Base-by-base conservation (phyloP, 2,888 invertebrate genomes). In the Ophion obscuratus region DNA sequence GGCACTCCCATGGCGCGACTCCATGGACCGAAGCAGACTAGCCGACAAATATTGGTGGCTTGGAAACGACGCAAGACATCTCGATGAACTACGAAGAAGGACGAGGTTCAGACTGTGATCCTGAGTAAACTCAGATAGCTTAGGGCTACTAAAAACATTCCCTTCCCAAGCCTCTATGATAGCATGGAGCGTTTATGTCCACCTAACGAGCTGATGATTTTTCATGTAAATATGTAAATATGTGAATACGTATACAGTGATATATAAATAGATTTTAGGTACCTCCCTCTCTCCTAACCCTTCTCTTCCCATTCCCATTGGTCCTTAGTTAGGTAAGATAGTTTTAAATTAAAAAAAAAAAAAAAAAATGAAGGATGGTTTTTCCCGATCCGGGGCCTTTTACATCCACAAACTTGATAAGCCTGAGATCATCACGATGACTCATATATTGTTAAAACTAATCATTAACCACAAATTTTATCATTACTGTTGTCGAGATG, bases 141-240 rank as follows among this genome's bases (percentile, higher is more conserved):
- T 47, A 36, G 11, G 10, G 44, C 44, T 44, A 57, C 27, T 0
- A 77, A 82, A 73, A 80, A 62, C 17, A 87, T 84, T 0, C 44
- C 81, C 7, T 76, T 68, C n/a, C 74, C 31, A 61, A 67, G 83
- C 11, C 53, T 70, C 0, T 3, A 81, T 1, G 57, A 83, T 10
- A 44, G 4, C 44, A 44, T 3, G 44, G 3, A 10, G 44, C 44
- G 44, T 24, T 44, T 44, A 44, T 44, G 44, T 3, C 44, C 44
- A 10, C 44, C 44, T 44, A 10, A 9, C 44, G 44, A 44, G 44
- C 44, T 44, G 44, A 44, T 44, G 44, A 44, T 44, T 44, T 44
- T 44, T 44, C 44, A 44, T 44, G 44, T 3, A 44, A 3, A 44
- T 44, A 44, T 44, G 44, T 44, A 44, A 9, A 9, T 44, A 44